Evolutionary conservation across 1,140 invertebrate species (phyloP), one percentile per base, ranked within the genome.

Genomic region (Ceratina australensis): DNA sequence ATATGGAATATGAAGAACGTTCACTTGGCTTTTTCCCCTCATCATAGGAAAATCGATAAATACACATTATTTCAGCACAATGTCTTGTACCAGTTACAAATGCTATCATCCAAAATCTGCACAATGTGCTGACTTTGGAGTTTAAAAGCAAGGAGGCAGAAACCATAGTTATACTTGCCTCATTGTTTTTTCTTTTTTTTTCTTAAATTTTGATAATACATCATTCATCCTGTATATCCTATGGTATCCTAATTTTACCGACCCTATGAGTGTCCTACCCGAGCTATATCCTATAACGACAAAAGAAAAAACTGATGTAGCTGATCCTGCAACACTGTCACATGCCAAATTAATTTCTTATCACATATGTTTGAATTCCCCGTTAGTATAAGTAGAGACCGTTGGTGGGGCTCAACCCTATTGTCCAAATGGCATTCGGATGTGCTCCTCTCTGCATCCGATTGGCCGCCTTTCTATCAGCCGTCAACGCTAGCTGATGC

Each of bases 371-470:
- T 92, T 92, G 91, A 92, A 92, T 92, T 92, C 91, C 89, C 91
- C 91, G 90, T 92, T 92, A 92, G 89, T 91, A 91, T 92, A 92
- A 92, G 92, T 92, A 92, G 91, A 92, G 91, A 92, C 89, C 90
- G 89, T 91, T 92, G 91, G 88, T 88, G 90, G 88, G 89, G 89
- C 87, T 90, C 90, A 90, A 92, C 90, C 91, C 87, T 91, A 90
- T 91, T 89, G 89, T 91, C 90, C 90, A 91, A 92, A 89, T 92
- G 91, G 90, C 91, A 91, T 89, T 92, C 89, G 91, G 92, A 90
- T 91, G 88, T 89, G 85, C 88, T 88, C 86, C 87, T 88, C 86
- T 89, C 88, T 85, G 81, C 89, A 91, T 91, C 91, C 90, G 90
- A 89, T 90, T 91, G 90, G 90, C 90, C 89, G 86, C 86, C 89